Percentiles rank a stretch among this genome's conserved stretches.
Evolutionary conservation across 2,888 invertebrate species (phyloP).

Genomic region (Molorchus minor): DNA sequence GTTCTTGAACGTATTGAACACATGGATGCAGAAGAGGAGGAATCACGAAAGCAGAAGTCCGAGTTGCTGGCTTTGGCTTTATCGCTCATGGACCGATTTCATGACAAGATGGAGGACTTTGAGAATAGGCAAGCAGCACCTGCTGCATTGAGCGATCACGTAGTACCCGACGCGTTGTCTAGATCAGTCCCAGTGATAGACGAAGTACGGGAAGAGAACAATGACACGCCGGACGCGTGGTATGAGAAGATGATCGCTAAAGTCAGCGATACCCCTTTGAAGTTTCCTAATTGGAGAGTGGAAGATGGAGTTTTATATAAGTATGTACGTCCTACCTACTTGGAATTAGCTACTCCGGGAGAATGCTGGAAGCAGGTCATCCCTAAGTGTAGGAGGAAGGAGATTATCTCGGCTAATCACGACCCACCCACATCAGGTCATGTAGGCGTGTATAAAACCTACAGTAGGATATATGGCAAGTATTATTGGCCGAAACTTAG

Average conservation of each 20-base stretch:
- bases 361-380: slow-evolving; percentile 18
- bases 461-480: slow-evolving; percentile 4
- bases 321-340: not conserved
- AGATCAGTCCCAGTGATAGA: too few relatives aligned
- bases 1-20: slow-evolving; percentile 13
- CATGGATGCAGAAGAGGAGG: slow-evolving; percentile 1
- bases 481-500: slow-evolving; percentile 27
- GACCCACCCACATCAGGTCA: slow-evolving; percentile 8
- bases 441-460: slow-evolving; percentile 5
- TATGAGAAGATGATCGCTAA: not conserved
- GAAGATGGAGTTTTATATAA: slow-evolving; percentile 4
- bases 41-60: not conserved
- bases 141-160: not conserved
- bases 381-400: too few relatives aligned
- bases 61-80: too few relatives aligned
- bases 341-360: not conserved
- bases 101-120: too few relatives aligned
- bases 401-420: too few relatives aligned
- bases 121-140: not conserved
- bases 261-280: not conserved
- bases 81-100: too few relatives aligned
- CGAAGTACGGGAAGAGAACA: not conserved
- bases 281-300: slow-evolving; percentile 12
- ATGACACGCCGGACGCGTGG: not conserved
- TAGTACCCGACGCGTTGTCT: too few relatives aligned